Conservation (phyloP, 2,113 vertebrate species). For the Phodopus roborovskii region DNA sequence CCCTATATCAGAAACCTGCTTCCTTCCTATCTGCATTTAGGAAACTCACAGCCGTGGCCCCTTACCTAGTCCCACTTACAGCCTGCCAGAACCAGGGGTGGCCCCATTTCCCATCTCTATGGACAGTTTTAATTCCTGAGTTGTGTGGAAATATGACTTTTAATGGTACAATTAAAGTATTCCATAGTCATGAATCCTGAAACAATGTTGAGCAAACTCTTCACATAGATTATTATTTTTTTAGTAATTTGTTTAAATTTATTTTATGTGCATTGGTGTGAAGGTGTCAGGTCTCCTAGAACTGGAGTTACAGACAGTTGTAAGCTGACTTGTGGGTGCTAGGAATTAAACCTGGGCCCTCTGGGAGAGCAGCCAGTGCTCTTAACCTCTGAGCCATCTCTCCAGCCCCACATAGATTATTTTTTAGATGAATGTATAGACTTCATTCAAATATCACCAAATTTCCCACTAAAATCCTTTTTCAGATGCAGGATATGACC, state of each 20-base stretch:
- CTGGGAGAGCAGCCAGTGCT: too few species aligned
- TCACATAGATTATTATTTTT: background rate
- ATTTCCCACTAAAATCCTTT: background rate
- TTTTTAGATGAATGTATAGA: background rate
- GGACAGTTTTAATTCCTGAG: background rate
- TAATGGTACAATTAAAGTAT: background rate
- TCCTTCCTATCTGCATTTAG: background rate
- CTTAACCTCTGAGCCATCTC: too few species aligned
- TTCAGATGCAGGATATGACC: background rate
- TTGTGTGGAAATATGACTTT: background rate
- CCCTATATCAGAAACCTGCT: background rate
- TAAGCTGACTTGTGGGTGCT: too few species aligned
- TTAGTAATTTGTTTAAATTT: background rate
- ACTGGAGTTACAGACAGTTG: too few species aligned
- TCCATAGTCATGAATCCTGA: background rate
- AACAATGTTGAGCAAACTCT: background rate
- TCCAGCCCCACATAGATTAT: background rate
- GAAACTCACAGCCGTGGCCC: background rate
- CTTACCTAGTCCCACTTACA: background rate
- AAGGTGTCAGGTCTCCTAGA: too few species aligned
- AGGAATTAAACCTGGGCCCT: too few species aligned
- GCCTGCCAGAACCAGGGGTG: background rate
- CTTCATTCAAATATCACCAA: background rate
- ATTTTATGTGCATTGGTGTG: too few species aligned
- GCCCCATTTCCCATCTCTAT: background rate